phyloP scores from a whole-genome alignment of 2,797 vertebrate species.

The Labroides dimidiatus region DNA sequence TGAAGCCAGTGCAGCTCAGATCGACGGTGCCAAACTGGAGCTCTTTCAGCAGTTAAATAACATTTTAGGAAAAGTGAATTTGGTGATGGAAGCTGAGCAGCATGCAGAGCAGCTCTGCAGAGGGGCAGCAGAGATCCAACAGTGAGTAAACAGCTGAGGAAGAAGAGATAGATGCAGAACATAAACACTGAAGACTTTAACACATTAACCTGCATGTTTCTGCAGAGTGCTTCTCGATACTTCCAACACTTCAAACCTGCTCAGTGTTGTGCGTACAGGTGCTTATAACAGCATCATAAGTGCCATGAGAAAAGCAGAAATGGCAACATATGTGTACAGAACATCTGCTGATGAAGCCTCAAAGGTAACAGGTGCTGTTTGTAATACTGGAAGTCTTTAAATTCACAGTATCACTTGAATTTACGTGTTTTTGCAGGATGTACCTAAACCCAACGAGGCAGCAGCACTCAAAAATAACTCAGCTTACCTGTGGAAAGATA shows the following conservation, averaged over 20 bases:
- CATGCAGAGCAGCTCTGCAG: slow-evolving; percentile 82
- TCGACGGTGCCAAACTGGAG: slow-evolving; percentile 82
- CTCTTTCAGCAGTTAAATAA: slow-evolving; percentile 80
- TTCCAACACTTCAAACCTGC: slow-evolving; percentile 54
- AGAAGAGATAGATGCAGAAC: not conserved
- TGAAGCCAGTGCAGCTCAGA: slow-evolving; percentile 79
- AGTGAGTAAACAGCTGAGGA: slow-evolving; percentile 76
- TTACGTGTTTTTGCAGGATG: no score
- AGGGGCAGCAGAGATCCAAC: slow-evolving; percentile 81
- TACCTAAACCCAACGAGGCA: slow-evolving; percentile 38
- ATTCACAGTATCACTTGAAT: no score
- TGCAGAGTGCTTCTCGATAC: slow-evolving; percentile 82
- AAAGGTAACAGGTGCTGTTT: slow-evolving; percentile 61
- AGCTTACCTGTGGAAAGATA: slow-evolving; percentile 69
- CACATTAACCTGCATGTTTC: slow-evolving; percentile 6
- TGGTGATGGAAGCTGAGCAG: slow-evolving; percentile 84
- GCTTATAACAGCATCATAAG: no score
- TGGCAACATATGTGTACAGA: slow-evolving; percentile 82
- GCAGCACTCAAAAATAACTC: slow-evolving; percentile 78
- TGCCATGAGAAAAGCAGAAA: slow-evolving; percentile 81
- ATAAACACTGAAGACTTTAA: not conserved
- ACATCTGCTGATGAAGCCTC: slow-evolving; percentile 80
- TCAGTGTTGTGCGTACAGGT: no score
- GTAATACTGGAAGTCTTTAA: no score
- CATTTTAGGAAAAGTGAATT: slow-evolving; percentile 66